Evolutionary conservation across 2,113 vertebrate genomes (phyloP).

Genomic region (Phaethon lepturus): DNA sequence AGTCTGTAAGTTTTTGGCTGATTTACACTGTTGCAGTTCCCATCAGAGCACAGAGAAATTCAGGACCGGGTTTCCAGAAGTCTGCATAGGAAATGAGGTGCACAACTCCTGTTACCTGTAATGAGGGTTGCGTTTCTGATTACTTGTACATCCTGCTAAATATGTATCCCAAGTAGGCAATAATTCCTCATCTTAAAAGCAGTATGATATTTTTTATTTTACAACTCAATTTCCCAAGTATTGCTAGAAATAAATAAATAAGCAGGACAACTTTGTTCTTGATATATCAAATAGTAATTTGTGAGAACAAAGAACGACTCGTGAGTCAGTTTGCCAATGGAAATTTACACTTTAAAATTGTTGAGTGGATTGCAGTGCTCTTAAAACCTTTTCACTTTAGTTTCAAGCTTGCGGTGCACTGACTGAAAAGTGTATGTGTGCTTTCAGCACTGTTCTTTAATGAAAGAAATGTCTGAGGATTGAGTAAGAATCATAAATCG

Average conservation of each 20-base stretch:
- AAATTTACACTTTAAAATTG: conserved; percentile 57
- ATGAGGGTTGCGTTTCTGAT: neutral
- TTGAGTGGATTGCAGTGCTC: neutral
- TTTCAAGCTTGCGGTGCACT: neutral
- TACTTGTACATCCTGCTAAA: neutral
- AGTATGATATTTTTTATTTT: neutral
- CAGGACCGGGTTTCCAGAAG: neutral
- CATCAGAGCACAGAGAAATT: neutral
- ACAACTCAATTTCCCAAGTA: neutral
- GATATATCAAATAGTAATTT: neutral
- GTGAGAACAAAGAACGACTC: conserved; percentile 55
- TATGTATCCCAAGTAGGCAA: neutral
- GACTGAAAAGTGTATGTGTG: conserved; percentile 28
- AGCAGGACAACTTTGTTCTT: conserved; percentile 11
- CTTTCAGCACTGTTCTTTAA: conserved; percentile 43
- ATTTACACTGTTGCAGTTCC: neutral
- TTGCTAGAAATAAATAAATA: conserved; percentile 40
- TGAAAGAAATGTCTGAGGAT: neutral
- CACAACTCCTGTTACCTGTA: neutral
- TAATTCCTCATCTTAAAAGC: neutral
- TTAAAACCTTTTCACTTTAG: conserved; percentile 45
- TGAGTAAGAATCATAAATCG: neutral
- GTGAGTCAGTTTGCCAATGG: conserved; percentile 38
- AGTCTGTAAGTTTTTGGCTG: neutral
- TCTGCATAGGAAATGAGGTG: neutral